Base-by-base conservation (phyloP, 2,888 invertebrate genomes). In the Cheilosia urbana region DNA sequence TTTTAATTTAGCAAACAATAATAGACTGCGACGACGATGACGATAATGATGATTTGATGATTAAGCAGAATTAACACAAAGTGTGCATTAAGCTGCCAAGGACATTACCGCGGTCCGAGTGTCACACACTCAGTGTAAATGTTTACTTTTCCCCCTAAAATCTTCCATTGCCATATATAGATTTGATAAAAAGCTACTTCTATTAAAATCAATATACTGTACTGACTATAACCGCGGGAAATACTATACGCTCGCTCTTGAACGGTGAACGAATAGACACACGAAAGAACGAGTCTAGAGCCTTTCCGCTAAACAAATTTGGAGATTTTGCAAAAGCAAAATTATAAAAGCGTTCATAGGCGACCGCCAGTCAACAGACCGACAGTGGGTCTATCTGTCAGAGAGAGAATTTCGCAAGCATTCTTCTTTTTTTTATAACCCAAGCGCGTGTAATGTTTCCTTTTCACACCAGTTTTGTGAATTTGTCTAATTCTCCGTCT, bases 1-100 rank as follows among this genome's bases (percentile, higher is more conserved):
- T 60, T 71, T 71, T n/a, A 71, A 71, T 72, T 72, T 62, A 30
- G 24, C 53, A 73, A 73, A 73, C 27, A 63, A 40, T 15, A 60
- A 51, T 19, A 62, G 17, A 27, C 27, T 27, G 27, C 27, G 27
- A 27, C 27, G 27, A 27, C 27, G 27, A 17, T 21, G 2, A 19
- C 1, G 9, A 6, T 15, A 2, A 24, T 11, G 51, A 11, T 37
- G 11, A 6, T n/a, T n/a, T 30, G 47, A 24, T 30, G 37, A 49
- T 71, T 62, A 62, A 60, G 42, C 60, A 51, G 27, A 72, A 62
- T 40, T 73, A 24, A 73, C 72, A 51, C 19, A 62, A 34, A 73
- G 53, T 73, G 1, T 24, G 42, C 62, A 73, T 73, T 73, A 62
- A 58, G 24, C 30, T n/a, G 21, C 53, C 72, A 62, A 62, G 62